A percentile compares a stretch with the other conserved stretches of the same genome.
Conservation (phyloP, 1,140 invertebrate genomes). For the Monochamus saltuarius region DNA sequence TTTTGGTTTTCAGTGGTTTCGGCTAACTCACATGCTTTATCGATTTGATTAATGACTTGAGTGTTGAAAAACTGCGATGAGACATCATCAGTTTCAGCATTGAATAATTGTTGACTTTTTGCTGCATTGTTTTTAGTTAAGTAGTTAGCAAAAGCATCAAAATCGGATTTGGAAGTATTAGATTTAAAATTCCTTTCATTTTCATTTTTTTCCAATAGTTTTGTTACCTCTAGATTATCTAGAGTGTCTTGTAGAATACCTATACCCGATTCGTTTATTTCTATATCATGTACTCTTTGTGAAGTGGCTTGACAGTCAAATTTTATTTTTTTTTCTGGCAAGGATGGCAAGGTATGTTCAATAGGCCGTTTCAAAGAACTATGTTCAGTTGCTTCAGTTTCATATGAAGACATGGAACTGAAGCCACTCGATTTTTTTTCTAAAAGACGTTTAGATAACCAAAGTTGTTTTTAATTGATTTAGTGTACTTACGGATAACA, state of each 20-base stretch:
- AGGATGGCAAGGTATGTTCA: too few relatives aligned
- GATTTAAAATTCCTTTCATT: neutral
- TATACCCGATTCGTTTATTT: neutral
- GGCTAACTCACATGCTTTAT: constrained; percentile 9
- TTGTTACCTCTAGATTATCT: neutral
- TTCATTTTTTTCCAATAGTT: neutral
- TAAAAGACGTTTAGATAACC: too few relatives aligned
- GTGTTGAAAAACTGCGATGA: constrained; percentile 19
- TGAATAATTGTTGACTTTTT: constrained; percentile 2
- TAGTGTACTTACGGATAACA: too few relatives aligned
- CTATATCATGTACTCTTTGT: too few relatives aligned
- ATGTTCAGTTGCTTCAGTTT: too few relatives aligned
- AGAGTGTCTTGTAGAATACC: constrained; percentile 1
- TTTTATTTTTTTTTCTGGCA: too few relatives aligned
- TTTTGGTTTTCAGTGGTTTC: neutral
- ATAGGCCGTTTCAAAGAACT: too few relatives aligned
- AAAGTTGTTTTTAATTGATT: too few relatives aligned
- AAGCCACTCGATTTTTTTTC: too few relatives aligned
- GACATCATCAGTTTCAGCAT: neutral
- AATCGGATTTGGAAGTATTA: neutral
- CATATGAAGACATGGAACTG: too few relatives aligned
- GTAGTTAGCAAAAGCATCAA: constrained; percentile 22
- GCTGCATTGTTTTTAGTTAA: neutral
- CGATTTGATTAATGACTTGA: constrained; percentile 32
- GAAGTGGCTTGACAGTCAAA: too few relatives aligned